These are phyloP conservation scores for Octopus bimaculoides DNA, from an alignment of 1,140 invertebrate genomes.

Conservation along the genomic window DNA sequence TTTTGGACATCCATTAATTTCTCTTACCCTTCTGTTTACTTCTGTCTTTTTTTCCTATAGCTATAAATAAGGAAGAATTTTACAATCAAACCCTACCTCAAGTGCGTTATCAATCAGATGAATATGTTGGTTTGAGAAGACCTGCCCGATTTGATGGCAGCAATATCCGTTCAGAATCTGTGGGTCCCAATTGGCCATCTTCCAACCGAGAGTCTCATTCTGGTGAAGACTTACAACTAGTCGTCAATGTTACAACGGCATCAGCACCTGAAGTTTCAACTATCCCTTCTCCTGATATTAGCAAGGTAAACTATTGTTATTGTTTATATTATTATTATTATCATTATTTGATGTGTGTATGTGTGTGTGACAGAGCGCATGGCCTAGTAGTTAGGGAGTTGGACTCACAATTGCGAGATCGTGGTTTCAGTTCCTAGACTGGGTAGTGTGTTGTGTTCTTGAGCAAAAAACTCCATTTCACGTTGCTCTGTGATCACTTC, in stretches of 20 bases:
- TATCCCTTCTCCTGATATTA: conserved; percentile 47
- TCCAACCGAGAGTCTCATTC: conserved; percentile 17
- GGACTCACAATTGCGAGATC: too few species aligned
- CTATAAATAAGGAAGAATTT: conserved; percentile 39
- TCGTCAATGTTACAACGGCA: conserved; percentile 44
- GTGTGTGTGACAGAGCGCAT: too few species aligned
- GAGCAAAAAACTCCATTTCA: too few species aligned
- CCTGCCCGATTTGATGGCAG: background rate
- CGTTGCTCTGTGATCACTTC: too few species aligned
- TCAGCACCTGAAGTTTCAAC: conserved; percentile 51
- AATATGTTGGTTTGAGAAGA: background rate
- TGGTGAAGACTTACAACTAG: conserved; percentile 23
- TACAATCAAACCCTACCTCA: conserved; percentile 27
- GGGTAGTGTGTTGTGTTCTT: too few species aligned
- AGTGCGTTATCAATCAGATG: conserved; percentile 21
- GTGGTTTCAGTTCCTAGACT: too few species aligned
- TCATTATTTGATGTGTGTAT: too few species aligned
- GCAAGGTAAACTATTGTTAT: conserved; percentile 32
- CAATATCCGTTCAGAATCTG: background rate
- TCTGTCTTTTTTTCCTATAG: conserved; percentile 21
- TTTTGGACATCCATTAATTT: background rate
- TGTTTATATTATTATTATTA: too few species aligned
- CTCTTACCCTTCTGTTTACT: background rate
- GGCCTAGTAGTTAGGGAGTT: too few species aligned
- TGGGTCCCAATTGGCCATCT: conserved; percentile 16